Base-by-base conservation (phyloP, 2,888 invertebrate species). In the Aquatica leii region DNA sequence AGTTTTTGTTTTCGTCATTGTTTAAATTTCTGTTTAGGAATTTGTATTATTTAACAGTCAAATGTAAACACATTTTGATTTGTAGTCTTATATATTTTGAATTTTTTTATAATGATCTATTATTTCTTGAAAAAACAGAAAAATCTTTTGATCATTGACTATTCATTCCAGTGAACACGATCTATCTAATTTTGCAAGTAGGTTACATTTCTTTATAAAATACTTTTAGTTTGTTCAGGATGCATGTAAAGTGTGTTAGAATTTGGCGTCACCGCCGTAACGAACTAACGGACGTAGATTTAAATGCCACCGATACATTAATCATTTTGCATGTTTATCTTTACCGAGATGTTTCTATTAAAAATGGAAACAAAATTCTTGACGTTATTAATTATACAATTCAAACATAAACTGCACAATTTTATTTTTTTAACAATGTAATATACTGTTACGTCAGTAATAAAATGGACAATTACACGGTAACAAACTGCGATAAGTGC, bases 181-280 rank as follows among this genome's bases (percentile, higher is more conserved):
- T 48, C 53, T 49, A 49, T 52, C 62, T 58, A 62, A 62, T 62
- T 43, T 51, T 59, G 53, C 37, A 52, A 35, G 56, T 62, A 48
- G 57, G 62, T 58, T 58, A 50, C 40, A 49, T 41, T 24, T 51
- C 52, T 57, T 62, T 46, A 52, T 53, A 24, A 57, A 62, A 48
- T 58, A 62, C 57, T 62, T 62, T 62, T 62, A 62, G 52, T 53
- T 62, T 62, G 62, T 41, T 58, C 62, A 62, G 54, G 53, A 62
- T 62, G 58, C 62, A 62, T 62, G 54, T 48, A 62, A 62, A 62
- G 62, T 62, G 54, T 62, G 62, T 40, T 62, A 62, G 62, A 58
- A 58, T 62, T 62, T 62, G 54, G 62, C 62, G 54, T 54, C 43
- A 62, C 20, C 58, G 58, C 62, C 62, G 62, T 62, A 40, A 62